Conservation (phyloP, 2,888 invertebrate genomes). For the Cecidostiba fungosa region DNA sequence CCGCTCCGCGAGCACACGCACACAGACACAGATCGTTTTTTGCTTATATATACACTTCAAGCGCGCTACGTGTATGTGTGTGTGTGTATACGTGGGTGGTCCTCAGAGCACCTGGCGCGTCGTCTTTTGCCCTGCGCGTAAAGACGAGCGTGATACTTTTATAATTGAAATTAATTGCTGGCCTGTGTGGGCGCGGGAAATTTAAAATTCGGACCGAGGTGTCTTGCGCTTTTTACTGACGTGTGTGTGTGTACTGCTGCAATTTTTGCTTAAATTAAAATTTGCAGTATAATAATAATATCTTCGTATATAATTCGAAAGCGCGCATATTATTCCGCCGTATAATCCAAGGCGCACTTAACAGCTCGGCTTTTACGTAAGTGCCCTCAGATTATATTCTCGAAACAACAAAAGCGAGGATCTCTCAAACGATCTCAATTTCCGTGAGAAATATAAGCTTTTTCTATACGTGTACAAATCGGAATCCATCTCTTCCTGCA, state of each 20-base stretch:
- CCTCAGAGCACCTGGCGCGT: slow-evolving; percentile 72
- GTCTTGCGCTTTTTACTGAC: not conserved
- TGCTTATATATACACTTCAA: not conserved
- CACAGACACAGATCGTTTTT: not conserved
- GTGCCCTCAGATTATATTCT: not conserved
- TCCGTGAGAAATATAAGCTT: slow-evolving; percentile 10
- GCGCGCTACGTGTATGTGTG: not conserved
- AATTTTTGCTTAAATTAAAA: too few relatives aligned
- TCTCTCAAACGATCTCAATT: slow-evolving; percentile 7
- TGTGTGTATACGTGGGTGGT: slow-evolving; percentile 19
- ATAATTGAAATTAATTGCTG: slow-evolving; percentile 79
- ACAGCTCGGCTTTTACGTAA: not conserved
- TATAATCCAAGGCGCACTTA: not conserved
- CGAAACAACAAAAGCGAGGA: not conserved
- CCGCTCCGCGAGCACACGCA: not conserved
- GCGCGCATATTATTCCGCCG: not conserved
- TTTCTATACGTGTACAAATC: not conserved
- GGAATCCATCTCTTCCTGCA: not conserved
- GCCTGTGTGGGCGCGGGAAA: slow-evolving; percentile 19
- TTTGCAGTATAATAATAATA: not conserved
- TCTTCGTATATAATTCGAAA: too few relatives aligned
- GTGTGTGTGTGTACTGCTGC: not conserved
- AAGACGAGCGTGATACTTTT: slow-evolving; percentile 79
- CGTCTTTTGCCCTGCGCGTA: slow-evolving; percentile 67
- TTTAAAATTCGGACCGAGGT: slow-evolving; percentile 53